Evolutionary conservation across 2,888 invertebrate species (phyloP).

Genomic region (Anorthoa munda): DNA sequence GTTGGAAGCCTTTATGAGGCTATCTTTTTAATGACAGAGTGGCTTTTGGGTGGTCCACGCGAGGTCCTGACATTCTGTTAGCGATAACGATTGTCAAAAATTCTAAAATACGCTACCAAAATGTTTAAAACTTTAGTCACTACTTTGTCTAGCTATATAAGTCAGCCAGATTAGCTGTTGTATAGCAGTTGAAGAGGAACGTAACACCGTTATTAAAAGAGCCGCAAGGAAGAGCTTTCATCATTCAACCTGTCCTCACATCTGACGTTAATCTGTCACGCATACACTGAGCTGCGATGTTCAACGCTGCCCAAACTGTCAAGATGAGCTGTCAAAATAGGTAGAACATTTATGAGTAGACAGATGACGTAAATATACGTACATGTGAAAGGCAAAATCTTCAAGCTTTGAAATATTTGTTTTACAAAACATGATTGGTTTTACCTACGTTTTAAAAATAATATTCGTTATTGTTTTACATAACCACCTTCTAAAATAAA

Average conservation of each 20-base stretch:
- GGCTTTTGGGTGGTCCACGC: no score
- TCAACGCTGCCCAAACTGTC: neutral
- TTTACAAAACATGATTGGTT: neutral
- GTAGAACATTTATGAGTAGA: neutral
- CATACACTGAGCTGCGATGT: neutral
- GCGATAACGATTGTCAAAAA: no score
- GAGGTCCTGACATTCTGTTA: no score
- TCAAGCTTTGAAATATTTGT: neutral
- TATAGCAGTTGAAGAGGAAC: neutral
- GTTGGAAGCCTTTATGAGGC: neutral
- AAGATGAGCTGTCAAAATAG: neutral
- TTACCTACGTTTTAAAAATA: no score
- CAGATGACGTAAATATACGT: neutral
- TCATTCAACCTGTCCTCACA: constrained; percentile 1
- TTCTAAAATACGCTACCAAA: no score
- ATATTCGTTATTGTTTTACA: neutral
- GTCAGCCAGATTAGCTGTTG: neutral
- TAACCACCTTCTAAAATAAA: neutral
- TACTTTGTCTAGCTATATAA: neutral
- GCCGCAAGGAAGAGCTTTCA: constrained; percentile 17
- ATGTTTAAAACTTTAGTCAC: no score
- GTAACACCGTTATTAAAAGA: neutral
- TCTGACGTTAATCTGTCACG: constrained; percentile 14
- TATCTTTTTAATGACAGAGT: no score
- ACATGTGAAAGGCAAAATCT: neutral